phyloP scores from a whole-genome alignment of 1,140 invertebrate genomes.

The Ceratoteleas bidentatus region DNA sequence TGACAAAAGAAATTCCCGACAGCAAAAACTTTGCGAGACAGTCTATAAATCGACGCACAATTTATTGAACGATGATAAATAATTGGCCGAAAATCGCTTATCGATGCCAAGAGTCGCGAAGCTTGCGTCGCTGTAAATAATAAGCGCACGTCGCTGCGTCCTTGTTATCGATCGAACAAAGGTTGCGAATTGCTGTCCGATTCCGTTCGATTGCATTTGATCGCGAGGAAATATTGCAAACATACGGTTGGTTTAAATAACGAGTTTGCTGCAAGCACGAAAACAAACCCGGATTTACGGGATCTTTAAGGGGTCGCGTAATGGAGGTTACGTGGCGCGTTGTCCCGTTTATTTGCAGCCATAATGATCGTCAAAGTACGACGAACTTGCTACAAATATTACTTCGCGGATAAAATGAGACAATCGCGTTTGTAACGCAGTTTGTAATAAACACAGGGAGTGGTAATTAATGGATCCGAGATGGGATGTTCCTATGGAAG shows the following conservation, averaged over 20 bases:
- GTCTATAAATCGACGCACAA: neutral
- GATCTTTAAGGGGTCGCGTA: neutral
- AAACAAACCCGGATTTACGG: neutral
- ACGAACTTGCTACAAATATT: neutral
- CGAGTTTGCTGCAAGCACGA: neutral
- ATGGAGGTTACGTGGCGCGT: neutral
- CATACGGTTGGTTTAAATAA: conserved; percentile 4
- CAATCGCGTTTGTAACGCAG: neutral
- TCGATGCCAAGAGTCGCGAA: neutral
- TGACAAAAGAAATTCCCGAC: no score
- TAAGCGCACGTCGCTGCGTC: conserved; percentile 3
- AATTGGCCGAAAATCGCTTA: conserved; percentile 2
- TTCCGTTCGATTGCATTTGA: conserved; percentile 18
- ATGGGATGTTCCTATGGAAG: neutral
- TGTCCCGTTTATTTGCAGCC: neutral
- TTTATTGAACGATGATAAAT: no score
- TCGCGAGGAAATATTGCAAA: conserved; percentile 10
- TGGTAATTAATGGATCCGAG: neutral
- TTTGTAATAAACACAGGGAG: neutral
- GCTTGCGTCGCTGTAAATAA: conserved; percentile 3
- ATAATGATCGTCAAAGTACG: neutral
- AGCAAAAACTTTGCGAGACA: neutral
- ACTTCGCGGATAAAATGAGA: neutral
- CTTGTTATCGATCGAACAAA: conserved; percentile 35
- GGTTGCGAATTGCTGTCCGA: conserved; percentile 11